Evolutionary conservation across 2,113 vertebrate species (phyloP).

Genomic region (Conger conger): DNA sequence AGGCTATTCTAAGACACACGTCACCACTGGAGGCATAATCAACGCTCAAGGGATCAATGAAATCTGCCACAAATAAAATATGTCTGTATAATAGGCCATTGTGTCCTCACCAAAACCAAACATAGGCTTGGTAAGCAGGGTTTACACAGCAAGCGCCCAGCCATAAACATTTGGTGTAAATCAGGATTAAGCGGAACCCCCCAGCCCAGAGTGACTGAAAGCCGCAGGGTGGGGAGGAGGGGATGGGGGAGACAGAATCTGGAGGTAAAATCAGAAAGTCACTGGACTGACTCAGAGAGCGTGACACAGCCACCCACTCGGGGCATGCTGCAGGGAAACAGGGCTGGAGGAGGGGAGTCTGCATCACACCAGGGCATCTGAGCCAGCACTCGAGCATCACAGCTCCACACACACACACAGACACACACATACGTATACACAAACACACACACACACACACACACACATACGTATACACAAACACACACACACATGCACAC

Average conservation of each 20-base stretch:
- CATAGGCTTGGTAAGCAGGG: not conserved
- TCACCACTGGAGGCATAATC: not conserved
- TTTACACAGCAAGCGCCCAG: conserved; percentile 1
- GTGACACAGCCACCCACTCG: not conserved
- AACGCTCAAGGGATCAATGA: not conserved
- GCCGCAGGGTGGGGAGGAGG: not conserved
- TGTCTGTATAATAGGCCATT: not conserved
- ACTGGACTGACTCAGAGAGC: not conserved
- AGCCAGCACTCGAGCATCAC: not conserved
- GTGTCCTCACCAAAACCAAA: not conserved
- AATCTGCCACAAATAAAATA: not conserved
- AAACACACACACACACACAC: not conserved
- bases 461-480: not conserved
- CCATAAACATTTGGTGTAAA: not conserved
- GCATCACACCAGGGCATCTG: not conserved
- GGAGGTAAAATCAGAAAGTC: not conserved
- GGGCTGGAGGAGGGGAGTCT: not conserved
- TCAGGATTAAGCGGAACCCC: not conserved
- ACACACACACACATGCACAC: conserved; percentile 11
- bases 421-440: not conserved
- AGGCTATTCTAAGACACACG: not conserved
- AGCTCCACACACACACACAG: no score
- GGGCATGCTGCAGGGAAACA: not conserved
- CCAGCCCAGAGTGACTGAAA: not conserved
- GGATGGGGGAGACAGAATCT: not conserved